phyloP scores from a whole-genome alignment of 1,140 invertebrate genomes.

The Samia ricini region DNA sequence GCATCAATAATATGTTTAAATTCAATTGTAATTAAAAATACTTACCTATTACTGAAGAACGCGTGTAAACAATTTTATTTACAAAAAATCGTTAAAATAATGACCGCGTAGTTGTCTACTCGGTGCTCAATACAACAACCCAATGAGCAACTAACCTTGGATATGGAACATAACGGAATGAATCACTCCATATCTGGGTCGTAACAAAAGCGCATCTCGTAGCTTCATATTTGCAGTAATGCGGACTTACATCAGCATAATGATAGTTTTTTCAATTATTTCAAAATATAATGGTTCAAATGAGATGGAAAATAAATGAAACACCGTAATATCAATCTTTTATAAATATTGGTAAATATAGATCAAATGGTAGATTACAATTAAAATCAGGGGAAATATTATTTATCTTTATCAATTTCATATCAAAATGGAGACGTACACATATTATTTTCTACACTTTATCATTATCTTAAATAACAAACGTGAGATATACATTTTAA shows the following conservation, averaged over 20 bases:
- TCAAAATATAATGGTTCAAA: no score
- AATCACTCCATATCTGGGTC: slow-evolving; percentile 8
- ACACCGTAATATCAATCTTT: slow-evolving; percentile 68
- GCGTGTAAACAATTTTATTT: neutral
- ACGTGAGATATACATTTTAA: slow-evolving; percentile 56
- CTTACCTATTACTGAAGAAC: neutral
- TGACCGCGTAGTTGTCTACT: neutral
- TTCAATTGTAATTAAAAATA: neutral
- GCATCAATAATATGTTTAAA: no score
- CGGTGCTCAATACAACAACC: neutral
- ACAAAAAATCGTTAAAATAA: neutral
- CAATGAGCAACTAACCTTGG: slow-evolving; percentile 8
- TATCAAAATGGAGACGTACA: slow-evolving; percentile 72
- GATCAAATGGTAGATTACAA: slow-evolving; percentile 75
- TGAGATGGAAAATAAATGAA: slow-evolving; percentile 54
- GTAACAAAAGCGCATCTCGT: neutral
- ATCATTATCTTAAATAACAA: slow-evolving; percentile 63
- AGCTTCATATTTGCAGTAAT: neutral
- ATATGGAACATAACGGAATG: slow-evolving; percentile 9
- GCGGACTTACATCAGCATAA: no score
- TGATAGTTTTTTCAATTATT: no score
- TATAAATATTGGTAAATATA: slow-evolving; percentile 77
- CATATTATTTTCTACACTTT: slow-evolving; percentile 74
- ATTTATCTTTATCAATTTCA: slow-evolving; percentile 67
- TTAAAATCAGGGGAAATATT: slow-evolving; percentile 73